Evolutionary conservation across 2,888 invertebrate genomes (phyloP).

Genomic region (Helobdella robusta): DNA sequence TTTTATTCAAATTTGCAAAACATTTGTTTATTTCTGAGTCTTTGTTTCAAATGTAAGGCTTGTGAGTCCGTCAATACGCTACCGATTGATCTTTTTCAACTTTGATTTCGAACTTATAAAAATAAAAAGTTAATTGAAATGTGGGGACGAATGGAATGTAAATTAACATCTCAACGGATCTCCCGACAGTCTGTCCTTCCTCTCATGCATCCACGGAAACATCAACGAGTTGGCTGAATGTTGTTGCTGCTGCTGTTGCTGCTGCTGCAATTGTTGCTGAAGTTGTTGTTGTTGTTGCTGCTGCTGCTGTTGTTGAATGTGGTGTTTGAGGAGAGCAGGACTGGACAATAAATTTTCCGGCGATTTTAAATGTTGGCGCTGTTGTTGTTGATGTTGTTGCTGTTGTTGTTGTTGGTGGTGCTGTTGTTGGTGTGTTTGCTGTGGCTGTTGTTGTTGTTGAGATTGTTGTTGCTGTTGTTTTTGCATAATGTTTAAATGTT

Average conservation of each 20-base stretch:
- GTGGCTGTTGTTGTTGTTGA: too few relatives aligned
- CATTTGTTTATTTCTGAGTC: too few relatives aligned
- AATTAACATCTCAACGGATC: conserved; percentile 16
- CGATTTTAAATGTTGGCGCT: neutral
- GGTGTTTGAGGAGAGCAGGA: neutral
- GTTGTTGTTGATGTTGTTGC: neutral
- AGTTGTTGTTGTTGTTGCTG: neutral
- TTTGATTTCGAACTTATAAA: too few relatives aligned
- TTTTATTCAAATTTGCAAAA: too few relatives aligned
- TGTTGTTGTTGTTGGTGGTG: too few relatives aligned
- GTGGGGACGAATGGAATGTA: neutral
- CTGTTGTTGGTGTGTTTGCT: too few relatives aligned
- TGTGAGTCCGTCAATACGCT: too few relatives aligned
- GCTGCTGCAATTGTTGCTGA: neutral
- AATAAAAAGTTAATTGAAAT: too few relatives aligned
- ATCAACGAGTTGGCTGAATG: conserved; percentile 25
- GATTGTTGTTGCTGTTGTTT: too few relatives aligned
- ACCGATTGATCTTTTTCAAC: too few relatives aligned
- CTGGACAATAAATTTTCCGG: neutral
- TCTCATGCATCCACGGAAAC: conserved; percentile 45
- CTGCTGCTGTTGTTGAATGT: neutral
- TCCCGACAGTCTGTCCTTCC: conserved; percentile 44
- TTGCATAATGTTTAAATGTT: too few relatives aligned
- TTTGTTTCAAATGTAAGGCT: too few relatives aligned
- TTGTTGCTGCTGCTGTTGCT: neutral